Percentiles rank a stretch among this genome's conserved stretches.
Evolutionary conservation across 2,113 vertebrate genomes (phyloP).

Genomic region (Lepisosteus oculatus): DNA sequence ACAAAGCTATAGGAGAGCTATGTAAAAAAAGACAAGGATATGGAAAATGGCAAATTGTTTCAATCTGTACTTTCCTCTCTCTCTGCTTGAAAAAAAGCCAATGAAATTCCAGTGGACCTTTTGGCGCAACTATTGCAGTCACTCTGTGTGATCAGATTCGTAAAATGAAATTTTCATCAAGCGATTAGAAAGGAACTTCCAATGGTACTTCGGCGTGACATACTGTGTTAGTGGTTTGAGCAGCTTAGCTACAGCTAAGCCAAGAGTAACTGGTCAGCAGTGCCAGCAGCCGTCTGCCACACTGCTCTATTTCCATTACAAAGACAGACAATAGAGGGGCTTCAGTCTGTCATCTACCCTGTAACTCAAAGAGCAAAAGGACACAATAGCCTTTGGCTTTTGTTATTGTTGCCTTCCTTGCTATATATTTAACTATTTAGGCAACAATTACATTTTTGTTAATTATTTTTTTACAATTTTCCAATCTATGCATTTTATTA

Average conservation of each 20-base stretch:
- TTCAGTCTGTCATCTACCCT: constrained; percentile 11
- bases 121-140: neutral
- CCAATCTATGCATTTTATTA: neutral
- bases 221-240: constrained; percentile 60
- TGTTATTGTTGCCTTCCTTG: constrained; percentile 6
- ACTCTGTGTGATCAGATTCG: constrained; percentile 38
- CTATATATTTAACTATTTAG: constrained; percentile 3
- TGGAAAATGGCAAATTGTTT: neutral
- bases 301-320: constrained; percentile 37
- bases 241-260: constrained; percentile 71
- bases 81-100: neutral
- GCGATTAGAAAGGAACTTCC: constrained; percentile 53
- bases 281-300: constrained; percentile 46
- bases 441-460: neutral
- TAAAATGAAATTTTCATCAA: constrained; percentile 63
- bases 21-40: neutral
- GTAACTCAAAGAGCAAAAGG: constrained; percentile 10
- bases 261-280: constrained; percentile 38
- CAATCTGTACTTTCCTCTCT: neutral
- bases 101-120: neutral
- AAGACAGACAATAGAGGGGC: constrained; percentile 8
- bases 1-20: neutral
- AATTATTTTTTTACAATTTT: too few species aligned
- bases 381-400: constrained; percentile 9
- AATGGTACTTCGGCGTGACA: constrained; percentile 41